phyloP scores from a whole-genome alignment of 2,797 vertebrate species.

The Hipposideros larvatus region DNA sequence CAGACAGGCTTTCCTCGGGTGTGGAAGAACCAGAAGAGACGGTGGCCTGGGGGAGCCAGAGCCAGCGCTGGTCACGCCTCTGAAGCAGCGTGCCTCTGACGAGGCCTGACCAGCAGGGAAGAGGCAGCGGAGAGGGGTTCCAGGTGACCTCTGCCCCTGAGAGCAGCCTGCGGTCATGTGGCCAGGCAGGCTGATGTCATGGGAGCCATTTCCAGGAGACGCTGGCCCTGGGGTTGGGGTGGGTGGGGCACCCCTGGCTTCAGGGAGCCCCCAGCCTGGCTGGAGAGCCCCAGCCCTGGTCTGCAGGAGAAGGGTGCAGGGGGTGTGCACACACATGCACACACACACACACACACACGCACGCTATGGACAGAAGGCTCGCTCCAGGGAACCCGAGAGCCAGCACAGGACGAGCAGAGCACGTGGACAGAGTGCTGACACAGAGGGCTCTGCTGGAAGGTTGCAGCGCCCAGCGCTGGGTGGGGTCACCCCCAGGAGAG shows the following conservation, averaged over 20 bases:
- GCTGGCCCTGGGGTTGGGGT: not conserved
- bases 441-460: rapidly evolving
- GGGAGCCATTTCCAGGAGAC: not conserved
- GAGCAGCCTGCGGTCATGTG: not conserved
- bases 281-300: not conserved
- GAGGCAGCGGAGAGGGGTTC: not conserved
- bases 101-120: not conserved
- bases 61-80: not conserved
- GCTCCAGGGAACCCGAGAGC: not conserved
- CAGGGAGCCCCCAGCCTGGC: not conserved
- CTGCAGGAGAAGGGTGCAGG: not conserved
- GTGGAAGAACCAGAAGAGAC: not conserved
- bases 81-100: no score
- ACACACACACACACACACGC: no score
- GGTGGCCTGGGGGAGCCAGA: not conserved
- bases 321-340: no score
- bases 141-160: no score
- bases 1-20: not conserved
- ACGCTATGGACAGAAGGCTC: not conserved
- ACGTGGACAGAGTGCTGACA: not conserved
- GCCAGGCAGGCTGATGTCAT: not conserved
- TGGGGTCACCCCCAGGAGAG: not conserved
- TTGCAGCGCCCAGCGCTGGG: not conserved
- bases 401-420: not conserved
- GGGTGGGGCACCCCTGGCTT: not conserved